Percentiles rank a stretch among this genome's conserved stretches.
Conservation (phyloP, 2,797 vertebrate species). For the Cuculus canorus region DNA sequence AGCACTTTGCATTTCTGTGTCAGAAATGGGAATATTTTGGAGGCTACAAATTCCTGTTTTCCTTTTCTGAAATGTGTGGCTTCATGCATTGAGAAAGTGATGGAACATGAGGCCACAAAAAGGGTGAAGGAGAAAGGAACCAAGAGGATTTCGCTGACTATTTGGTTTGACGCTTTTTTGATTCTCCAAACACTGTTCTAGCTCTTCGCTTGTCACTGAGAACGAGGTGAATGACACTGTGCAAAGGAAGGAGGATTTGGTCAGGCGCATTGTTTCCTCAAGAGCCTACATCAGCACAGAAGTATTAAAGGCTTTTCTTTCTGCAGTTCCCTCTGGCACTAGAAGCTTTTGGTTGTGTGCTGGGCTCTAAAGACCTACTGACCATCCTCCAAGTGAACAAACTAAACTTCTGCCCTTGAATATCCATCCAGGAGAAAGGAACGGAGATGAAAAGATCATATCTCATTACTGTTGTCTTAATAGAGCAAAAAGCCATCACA, state of each 20-base stretch:
- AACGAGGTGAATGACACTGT: not conserved
- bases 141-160: not conserved
- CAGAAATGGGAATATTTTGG: not conserved
- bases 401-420: not conserved
- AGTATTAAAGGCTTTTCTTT: not conserved
- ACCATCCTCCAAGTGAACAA: not conserved
- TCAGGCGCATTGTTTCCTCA: not conserved
- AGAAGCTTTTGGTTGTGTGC: not conserved
- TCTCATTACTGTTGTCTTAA: not conserved
- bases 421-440: not conserved
- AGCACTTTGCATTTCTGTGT: not conserved
- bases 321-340: not conserved
- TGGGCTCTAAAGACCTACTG: not conserved
- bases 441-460: fast-evolving
- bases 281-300: not conserved
- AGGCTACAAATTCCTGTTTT: not conserved
- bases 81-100: not conserved
- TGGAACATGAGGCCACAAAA: not conserved
- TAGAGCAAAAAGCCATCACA: not conserved
- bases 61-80: not conserved
- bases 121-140: not conserved
- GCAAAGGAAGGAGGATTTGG: not conserved
- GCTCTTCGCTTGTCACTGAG: not conserved
- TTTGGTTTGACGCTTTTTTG: not conserved
- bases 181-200: not conserved